Evolutionary conservation across 2,797 vertebrate genomes (phyloP), one percentile per base, ranked within the genome.

Genomic region (Petrocephalus schoutedeni): DNA sequence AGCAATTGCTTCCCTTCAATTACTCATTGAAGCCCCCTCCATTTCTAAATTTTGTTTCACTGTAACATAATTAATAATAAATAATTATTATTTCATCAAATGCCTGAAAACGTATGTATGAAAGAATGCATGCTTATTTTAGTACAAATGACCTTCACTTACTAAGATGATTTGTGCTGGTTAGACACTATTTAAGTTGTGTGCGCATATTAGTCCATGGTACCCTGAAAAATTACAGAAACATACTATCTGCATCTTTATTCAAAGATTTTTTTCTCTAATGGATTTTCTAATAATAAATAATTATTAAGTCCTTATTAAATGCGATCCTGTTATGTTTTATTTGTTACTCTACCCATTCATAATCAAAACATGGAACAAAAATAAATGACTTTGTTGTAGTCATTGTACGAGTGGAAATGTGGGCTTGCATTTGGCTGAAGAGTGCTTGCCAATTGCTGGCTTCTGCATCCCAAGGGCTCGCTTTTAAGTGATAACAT

Each of bases 281-380:
- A 98, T 98, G 97, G 98, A 97, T 97, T 98, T 97, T 94, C 91
- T 92, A 90, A 91, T 92, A 93, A 94, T 94, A 93, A 93, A 91
- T 92, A 93, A 97, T 96, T 97, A 98, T 98, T 98, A 97, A 93
- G 94, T 94, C 97, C 97, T 97, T 97, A 96, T 96, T 96, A 96
- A 95, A 97, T n/a, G 96, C 96, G 95, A 97, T 96, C 95, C 93
- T 95, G 92, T 95, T 96, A 96, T 96, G 96, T 94, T 94, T 80
- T 80, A 49, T 80, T 41, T 91, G 92, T 92, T 92, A 93, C 94
- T 94, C 94, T 92, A 93, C 92, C 89, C 80, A 14, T 92, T 91
- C 94, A 94, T 94, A 92, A 93, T 93, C 89, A 91, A 90, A 92
- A 86, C 88, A 74, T 71, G 87, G 80, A 88, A 89, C 58, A 95